These are phyloP conservation scores for Eudasyphora cyanicolor DNA, from an alignment of 2,888 invertebrate species.

Conservation along the genomic window DNA sequence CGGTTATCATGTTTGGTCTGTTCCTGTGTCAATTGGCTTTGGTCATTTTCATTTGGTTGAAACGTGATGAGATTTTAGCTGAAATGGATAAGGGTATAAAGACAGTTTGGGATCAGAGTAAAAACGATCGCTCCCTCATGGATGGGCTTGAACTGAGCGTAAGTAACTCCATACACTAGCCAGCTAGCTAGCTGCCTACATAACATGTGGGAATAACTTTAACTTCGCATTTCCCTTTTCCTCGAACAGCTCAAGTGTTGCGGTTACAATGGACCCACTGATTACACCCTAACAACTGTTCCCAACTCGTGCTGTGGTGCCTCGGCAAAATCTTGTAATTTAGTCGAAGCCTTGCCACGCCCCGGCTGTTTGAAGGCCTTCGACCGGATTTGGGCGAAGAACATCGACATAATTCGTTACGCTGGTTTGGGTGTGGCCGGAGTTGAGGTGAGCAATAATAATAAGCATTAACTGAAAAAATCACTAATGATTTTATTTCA, in stretches of 20 bases:
- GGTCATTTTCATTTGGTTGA: slow-evolving; percentile 85
- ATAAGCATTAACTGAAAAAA: not conserved
- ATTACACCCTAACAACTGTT: slow-evolving; percentile 67
- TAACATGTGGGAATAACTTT: slow-evolving; percentile 6
- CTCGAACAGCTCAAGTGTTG: slow-evolving; percentile 75
- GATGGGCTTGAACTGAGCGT: slow-evolving; percentile 74
- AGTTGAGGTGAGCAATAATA: slow-evolving; percentile 82
- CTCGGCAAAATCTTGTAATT: slow-evolving; percentile 69
- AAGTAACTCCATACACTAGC: slow-evolving; percentile 52
- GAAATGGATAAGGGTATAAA: slow-evolving; percentile 81
- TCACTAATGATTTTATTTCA: not conserved
- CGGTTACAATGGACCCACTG: slow-evolving; percentile 70
- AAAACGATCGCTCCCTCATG: slow-evolving; percentile 70
- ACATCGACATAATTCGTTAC: slow-evolving; percentile 82
- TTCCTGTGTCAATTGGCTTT: slow-evolving; percentile 87
- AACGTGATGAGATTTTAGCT: slow-evolving; percentile 82
- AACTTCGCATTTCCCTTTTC: not conserved
- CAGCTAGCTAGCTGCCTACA: not conserved
- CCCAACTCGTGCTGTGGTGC: slow-evolving; percentile 76
- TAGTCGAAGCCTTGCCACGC: slow-evolving; percentile 64
- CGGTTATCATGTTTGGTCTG: slow-evolving; percentile 85
- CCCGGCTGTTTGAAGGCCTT: slow-evolving; percentile 73
- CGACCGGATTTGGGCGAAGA: slow-evolving; percentile 78
- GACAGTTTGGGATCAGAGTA: slow-evolving; percentile 77
- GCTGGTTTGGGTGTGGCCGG: slow-evolving; percentile 86